Percentiles rank a stretch among this genome's conserved stretches.
Conservation (phyloP, 2,888 invertebrate species). For the Iphiclides podalirius region DNA sequence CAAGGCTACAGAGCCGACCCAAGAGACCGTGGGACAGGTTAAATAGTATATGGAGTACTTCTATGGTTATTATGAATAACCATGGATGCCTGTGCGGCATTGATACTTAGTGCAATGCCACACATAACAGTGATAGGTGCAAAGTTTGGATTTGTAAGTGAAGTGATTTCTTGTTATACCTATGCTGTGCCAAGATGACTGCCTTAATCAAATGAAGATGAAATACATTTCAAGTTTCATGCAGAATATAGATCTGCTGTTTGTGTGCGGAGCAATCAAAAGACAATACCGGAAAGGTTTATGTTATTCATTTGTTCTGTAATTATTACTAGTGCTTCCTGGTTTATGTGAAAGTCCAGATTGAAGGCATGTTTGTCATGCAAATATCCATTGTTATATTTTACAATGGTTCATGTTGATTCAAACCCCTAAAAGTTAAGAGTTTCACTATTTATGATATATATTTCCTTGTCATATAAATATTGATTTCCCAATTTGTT, state of each 20-base stretch:
- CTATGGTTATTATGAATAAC: slow-evolving; percentile 43
- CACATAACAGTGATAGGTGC: slow-evolving; percentile 5
- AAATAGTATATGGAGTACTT: slow-evolving; percentile 60
- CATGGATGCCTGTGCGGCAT: slow-evolving; percentile 28
- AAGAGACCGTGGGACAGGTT: slow-evolving; percentile 59
- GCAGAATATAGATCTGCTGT: background rate
- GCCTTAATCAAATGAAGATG: background rate
- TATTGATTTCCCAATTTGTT: background rate
- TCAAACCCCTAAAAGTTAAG: background rate
- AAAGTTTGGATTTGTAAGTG: background rate
- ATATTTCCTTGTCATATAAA: background rate
- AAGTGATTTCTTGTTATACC: slow-evolving; percentile 1
- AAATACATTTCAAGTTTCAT: no score
- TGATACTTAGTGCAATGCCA: slow-evolving; percentile 15
- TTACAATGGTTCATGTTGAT: background rate
- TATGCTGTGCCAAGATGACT: slow-evolving; percentile 10
- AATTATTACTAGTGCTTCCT: background rate
- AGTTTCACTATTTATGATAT: background rate
- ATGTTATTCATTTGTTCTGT: background rate
- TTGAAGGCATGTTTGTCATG: background rate
- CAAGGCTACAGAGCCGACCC: slow-evolving; percentile 49
- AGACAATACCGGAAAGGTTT: background rate
- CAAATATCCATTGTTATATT: background rate
- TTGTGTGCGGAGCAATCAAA: background rate
- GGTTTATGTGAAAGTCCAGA: background rate